phyloP scores from a whole-genome alignment of 2,113 vertebrate species.

The Macrotis lagotis region DNA sequence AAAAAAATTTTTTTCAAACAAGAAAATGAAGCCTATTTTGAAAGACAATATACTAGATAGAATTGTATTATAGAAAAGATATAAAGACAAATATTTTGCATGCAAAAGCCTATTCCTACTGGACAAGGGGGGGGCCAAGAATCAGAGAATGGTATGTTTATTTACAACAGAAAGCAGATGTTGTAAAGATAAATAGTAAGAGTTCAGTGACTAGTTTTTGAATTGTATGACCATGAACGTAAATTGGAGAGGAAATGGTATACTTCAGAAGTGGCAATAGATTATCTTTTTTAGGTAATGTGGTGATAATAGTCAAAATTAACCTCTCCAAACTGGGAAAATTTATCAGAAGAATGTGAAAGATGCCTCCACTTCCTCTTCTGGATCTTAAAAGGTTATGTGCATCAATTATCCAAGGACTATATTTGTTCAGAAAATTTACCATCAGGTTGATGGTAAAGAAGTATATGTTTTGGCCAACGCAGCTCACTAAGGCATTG shows the following conservation, averaged over 20 bases:
- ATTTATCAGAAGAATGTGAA: neutral
- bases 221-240: neutral
- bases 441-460: neutral
- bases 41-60: neutral
- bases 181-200: neutral
- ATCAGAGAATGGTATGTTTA: neutral
- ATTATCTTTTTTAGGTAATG: neutral
- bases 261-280: neutral
- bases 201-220: neutral
- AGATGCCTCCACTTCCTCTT: neutral
- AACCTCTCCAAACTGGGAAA: neutral
- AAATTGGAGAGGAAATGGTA: neutral
- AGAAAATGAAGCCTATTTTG: neutral
- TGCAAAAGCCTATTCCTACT: neutral
- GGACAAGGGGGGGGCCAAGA: neutral
- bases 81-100: neutral
- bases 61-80: neutral
- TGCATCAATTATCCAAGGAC: neutral
- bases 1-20: neutral
- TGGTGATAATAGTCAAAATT: neutral
- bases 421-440: neutral
- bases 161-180: neutral
- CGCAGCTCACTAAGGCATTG: neutral
- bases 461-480: neutral
- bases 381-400: neutral